These are phyloP conservation scores for Nasalis larvatus DNA, from an alignment of 2,113 vertebrate species.

Conservation along the genomic window DNA sequence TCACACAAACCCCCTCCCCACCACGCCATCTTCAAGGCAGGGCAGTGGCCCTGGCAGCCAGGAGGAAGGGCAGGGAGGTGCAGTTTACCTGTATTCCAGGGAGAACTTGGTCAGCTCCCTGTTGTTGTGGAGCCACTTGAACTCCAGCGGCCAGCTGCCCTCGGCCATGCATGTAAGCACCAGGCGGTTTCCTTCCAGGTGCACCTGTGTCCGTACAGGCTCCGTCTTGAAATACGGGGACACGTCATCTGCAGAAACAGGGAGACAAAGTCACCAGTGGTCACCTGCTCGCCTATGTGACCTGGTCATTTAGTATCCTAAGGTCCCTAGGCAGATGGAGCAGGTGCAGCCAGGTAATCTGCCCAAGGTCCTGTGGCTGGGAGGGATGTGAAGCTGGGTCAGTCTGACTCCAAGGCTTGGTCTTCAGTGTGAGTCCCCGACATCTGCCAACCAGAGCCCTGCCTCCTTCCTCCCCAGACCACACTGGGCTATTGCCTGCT, in stretches of 20 bases:
- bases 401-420: neutral
- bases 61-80: rapidly evolving
- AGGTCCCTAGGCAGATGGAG: rapidly evolving
- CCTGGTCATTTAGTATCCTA: rapidly evolving
- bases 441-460: no score
- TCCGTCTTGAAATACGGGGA: conserved; percentile 99
- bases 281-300: rapidly evolving
- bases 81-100: conserved; percentile 94
- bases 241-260: conserved; percentile 89
- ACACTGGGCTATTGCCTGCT: rapidly evolving
- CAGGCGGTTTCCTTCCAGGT: conserved; percentile 96
- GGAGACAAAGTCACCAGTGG: neutral
- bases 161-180: conserved; percentile 99
- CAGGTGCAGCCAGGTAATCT: neutral
- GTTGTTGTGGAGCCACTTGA: conserved; percentile 97
- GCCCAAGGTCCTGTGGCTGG: rapidly evolving
- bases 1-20: no score
- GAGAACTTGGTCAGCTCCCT: conserved; percentile 96
- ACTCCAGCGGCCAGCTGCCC: conserved; percentile 99
- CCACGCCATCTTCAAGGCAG: neutral
- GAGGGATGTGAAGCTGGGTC: neutral
- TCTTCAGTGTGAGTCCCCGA: no score
- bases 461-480: no score
- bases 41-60: rapidly evolving
- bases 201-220: conserved; percentile 94